These are phyloP conservation scores for Drosophila ficusphila DNA, from an alignment of 1,140 invertebrate genomes.

Conservation along the genomic window DNA sequence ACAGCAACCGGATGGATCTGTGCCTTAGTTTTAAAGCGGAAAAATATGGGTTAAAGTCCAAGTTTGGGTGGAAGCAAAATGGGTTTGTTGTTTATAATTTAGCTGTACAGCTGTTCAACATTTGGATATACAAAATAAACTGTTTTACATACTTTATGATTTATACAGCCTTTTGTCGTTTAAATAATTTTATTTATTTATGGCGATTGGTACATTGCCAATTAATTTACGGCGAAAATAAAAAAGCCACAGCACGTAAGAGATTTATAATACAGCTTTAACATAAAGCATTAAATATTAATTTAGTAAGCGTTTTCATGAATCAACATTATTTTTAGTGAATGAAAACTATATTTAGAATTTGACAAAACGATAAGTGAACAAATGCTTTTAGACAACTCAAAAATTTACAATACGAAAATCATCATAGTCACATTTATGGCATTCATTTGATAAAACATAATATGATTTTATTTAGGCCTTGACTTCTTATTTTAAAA, in stretches of 20 bases:
- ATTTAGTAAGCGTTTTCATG: background rate
- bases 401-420: background rate
- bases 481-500: background rate
- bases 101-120: no score
- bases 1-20: conserved; percentile 54
- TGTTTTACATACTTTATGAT: no score
- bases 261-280: no score
- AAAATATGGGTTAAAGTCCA: conserved; percentile 15
- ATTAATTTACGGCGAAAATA: no score
- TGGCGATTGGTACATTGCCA: no score
- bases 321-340: conserved; percentile 14
- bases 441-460: background rate
- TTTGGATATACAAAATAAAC: no score
- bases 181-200: no score
- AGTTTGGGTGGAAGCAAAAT: background rate
- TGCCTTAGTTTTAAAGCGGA: background rate
- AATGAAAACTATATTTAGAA: conserved; percentile 23
- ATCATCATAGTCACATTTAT: background rate
- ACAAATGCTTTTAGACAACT: background rate
- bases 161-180: no score
- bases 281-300: background rate
- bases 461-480: background rate
- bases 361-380: conserved; percentile 5
- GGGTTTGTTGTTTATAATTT: background rate
- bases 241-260: no score